phyloP scores from a whole-genome alignment of 1,140 invertebrate species.

The Rhynchophorus ferrugineus region DNA sequence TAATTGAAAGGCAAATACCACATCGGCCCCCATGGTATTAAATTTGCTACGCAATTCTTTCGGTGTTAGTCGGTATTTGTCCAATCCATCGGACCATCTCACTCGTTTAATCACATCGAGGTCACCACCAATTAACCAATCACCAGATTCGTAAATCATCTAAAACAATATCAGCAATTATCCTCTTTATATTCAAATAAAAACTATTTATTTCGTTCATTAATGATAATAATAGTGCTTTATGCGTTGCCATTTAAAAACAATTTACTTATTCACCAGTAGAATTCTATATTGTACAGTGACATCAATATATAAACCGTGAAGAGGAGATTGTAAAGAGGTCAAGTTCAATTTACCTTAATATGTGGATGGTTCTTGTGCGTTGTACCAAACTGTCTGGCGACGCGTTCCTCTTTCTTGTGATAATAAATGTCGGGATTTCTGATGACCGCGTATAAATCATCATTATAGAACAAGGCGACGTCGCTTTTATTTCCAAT shows the following conservation, averaged over 20 bases:
- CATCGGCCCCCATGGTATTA: conserved; percentile 80
- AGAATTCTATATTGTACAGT: too few species aligned
- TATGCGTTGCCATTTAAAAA: too few species aligned
- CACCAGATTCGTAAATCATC: conserved; percentile 87
- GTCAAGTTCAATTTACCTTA: conserved; percentile 44
- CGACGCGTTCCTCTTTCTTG: conserved; percentile 89
- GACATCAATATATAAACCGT: too few species aligned
- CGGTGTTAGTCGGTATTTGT: conserved; percentile 89
- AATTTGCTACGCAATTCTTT: conserved; percentile 81
- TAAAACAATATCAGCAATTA: conserved; percentile 9
- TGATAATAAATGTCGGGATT: conserved; percentile 91
- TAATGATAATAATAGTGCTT: too few species aligned
- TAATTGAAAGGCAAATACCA: conserved; percentile 96
- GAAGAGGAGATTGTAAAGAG: too few species aligned
- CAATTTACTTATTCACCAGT: too few species aligned
- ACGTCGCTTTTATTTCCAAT: conserved; percentile 57
- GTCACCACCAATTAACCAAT: conserved; percentile 94
- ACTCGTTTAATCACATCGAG: conserved; percentile 87
- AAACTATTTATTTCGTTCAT: too few species aligned
- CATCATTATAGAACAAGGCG: conserved; percentile 60
- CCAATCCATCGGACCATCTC: conserved; percentile 91
- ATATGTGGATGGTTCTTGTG: conserved; percentile 85
- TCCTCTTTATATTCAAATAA: too few species aligned
- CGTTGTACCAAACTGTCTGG: conserved; percentile 86
- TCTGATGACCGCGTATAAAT: conserved; percentile 76